Evolutionary conservation across 92 coral and sea anemone species (phyloP), one percentile per base, ranked within the genome.

Genomic region (Chrysogorgia sp.): DNA sequence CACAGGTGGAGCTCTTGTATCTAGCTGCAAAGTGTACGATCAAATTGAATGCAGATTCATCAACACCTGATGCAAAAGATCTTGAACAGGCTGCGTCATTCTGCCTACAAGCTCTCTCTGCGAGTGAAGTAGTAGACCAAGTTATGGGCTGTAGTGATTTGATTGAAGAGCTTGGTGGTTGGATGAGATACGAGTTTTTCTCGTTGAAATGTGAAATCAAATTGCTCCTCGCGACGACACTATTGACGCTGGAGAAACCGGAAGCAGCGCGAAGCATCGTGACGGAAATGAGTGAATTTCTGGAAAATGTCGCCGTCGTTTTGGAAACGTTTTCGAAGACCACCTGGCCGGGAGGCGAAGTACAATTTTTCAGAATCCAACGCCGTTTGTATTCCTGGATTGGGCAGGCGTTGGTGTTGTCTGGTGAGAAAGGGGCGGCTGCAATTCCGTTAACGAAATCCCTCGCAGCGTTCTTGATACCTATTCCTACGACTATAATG

Each of bases 321-420:
- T 67, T 67, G 19, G 75, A 67, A 40, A 31, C 57, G 3, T 19
- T 0, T 15, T 41, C 56, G 14, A 19, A 12, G 30, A 12, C 20
- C 45, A 31, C 75, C 7, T 31, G 26, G 34, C 53, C 53, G 15
- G 75, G 56, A 1, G 59, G 53, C 34, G 34, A 43, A 10, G 31
- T 22, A 7, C 34, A 45, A 22, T 68, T 45, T 45, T 29, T 12
- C 19, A 45, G 25, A 13, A 67, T 67, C 17, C 48, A 8, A 34
- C 59, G 75, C 24, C 75, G 75, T 20, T 21, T 68, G 7, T 68
- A 23, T 43, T 68, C 75, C 23, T 68, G 75, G 75, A 45, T 68
- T 43, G 75, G 58, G 19, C 58, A 56, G 32, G 45, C 32, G 58
- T 45, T 68, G 48, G 75, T 68, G 23, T 43, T 68, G 75, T 45